Percentiles rank a stretch among this genome's conserved stretches.
Evolutionary conservation across 2,888 invertebrate genomes (phyloP).

Genomic region (Lycocerus yunnanus): DNA sequence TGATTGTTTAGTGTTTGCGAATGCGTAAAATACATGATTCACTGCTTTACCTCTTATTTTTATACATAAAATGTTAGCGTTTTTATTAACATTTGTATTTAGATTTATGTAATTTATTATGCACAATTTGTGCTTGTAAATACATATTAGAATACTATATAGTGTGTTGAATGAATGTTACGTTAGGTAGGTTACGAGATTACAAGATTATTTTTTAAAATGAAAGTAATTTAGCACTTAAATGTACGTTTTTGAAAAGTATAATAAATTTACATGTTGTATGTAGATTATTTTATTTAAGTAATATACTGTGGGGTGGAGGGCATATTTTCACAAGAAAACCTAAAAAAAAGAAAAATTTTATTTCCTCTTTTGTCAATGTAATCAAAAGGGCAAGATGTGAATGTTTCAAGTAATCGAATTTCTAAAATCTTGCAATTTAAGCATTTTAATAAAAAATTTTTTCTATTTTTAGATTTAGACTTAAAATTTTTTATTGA

Average conservation of each 20-base stretch:
- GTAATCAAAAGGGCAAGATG: too few species aligned
- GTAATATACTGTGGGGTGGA: too few species aligned
- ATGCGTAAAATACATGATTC: not conserved
- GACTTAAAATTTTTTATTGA: too few species aligned
- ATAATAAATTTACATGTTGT: slow-evolving; percentile 25
- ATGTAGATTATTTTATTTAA: not conserved
- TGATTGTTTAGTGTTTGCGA: not conserved
- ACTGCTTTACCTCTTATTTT: slow-evolving; percentile 29
- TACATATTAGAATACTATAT: slow-evolving; percentile 32
- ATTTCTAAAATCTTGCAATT: too few species aligned
- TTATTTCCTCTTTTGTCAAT: too few species aligned
- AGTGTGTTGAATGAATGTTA: slow-evolving; percentile 21
- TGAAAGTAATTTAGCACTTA: slow-evolving; percentile 15
- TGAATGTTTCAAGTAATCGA: too few species aligned
- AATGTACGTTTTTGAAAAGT: slow-evolving; percentile 23
- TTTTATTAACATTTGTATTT: slow-evolving; percentile 29
- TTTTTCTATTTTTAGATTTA: too few species aligned
- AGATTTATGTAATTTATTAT: slow-evolving; percentile 30
- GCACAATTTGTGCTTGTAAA: slow-evolving; percentile 48
- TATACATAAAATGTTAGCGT: slow-evolving; percentile 32
- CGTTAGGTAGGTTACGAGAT: slow-evolving; percentile 10
- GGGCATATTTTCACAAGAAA: too few species aligned
- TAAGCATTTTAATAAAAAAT: too few species aligned
- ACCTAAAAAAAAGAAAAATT: too few species aligned
- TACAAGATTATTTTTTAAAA: not conserved